Evolutionary conservation across 2,797 vertebrate genomes (phyloP), one percentile per base, ranked within the genome.

Genomic region (Manis javanica): DNA sequence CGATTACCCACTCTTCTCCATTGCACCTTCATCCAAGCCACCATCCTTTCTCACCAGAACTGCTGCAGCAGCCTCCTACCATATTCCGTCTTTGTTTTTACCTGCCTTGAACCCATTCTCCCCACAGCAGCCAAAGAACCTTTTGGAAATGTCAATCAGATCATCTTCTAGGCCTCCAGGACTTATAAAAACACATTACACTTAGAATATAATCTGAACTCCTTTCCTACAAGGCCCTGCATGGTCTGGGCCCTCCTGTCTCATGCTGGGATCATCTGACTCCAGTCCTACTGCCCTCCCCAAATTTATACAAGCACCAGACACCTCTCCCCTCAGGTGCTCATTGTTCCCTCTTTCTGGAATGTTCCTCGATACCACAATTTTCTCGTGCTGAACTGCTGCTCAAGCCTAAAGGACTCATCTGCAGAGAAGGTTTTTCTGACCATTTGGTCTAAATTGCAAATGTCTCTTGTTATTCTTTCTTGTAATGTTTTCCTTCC

Each of bases 401-500:
- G 55, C 64, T 69, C 37, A 24, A 13, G 21, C 46, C 26, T 79
- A 39, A 24, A 18, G 5, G 34, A 46, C 55, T 84, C 57, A 34
- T 82, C 91, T 55, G 69, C 63, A 59, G 11, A 42, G 86, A 91
- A 61, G 1, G 4, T 51, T 87, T 86, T 78, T 39, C 69, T 86
- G 31, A 21, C n/a, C 66, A 39, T 66, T 83, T 26, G 13, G 5
- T 86, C 55, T 46, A 66, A 71, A 83, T 83, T 83, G 79, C 29
- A 18, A 86, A n/a, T 75, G 15, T 14, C 23, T 7, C 53, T 59
- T 59, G 26, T 83, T 77, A 63, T 53, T 83, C 15, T 86, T 81
- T 59, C 64, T 94, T 81, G 16, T 78, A 75, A 46, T 77, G 11
- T 49, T 79, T 61, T 77, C 37, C 15, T 94, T 77, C 23, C 34